Evolutionary conservation across 2,113 vertebrate genomes (phyloP).

Genomic region (Zeus faber): DNA sequence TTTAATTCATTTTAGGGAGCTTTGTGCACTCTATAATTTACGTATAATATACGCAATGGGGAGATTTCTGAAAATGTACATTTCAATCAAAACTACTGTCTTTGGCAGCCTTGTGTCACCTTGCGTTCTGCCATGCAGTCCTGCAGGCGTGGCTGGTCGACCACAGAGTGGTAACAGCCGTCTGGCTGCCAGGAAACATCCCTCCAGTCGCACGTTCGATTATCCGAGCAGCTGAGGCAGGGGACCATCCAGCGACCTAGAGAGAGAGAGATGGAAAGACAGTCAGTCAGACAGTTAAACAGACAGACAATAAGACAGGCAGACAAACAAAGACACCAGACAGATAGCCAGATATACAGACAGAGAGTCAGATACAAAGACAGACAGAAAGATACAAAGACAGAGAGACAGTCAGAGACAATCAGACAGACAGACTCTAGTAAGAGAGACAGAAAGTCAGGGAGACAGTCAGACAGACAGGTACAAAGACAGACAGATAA

Average conservation of each 20-base stretch:
- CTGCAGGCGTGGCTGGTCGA: constrained; percentile 79
- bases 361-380: accelerated
- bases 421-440: background rate
- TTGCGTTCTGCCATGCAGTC: constrained; percentile 82
- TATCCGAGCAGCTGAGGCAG: constrained; percentile 93
- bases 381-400: too few relatives aligned
- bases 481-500: too few relatives aligned
- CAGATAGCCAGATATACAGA: background rate
- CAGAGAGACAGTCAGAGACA: too few relatives aligned
- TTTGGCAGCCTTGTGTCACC: too few relatives aligned
- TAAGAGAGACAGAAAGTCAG: too few relatives aligned
- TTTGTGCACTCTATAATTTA: too few relatives aligned
- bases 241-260: constrained; percentile 94
- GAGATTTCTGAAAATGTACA: too few relatives aligned
- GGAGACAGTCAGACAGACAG: too few relatives aligned
- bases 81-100: too few relatives aligned
- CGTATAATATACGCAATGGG: too few relatives aligned
- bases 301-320: background rate
- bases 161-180: constrained; percentile 73
- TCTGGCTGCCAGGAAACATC: constrained; percentile 89
- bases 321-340: background rate
- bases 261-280: background rate
- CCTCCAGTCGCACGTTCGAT: constrained; percentile 96
- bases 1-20: too few relatives aligned
- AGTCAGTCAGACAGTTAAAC: background rate